Evolutionary conservation across 2,113 vertebrate species (phyloP).

Genomic region (Orientallactaga bullata): DNA sequence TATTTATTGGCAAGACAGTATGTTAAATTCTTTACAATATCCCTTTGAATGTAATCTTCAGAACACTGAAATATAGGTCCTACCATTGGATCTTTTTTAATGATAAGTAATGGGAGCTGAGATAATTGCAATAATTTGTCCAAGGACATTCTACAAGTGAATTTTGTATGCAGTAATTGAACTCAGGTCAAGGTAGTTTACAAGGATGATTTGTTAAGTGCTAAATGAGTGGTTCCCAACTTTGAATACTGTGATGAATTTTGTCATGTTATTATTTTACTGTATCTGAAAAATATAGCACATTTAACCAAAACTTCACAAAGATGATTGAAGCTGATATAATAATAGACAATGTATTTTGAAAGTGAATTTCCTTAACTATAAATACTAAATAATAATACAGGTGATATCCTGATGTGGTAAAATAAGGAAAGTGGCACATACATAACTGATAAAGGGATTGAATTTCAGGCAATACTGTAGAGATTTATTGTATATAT

Average conservation of each 20-base stretch:
- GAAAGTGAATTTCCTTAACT: neutral
- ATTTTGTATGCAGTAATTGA: conserved; percentile 48
- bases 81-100: conserved; percentile 1
- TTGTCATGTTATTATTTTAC: conserved; percentile 10
- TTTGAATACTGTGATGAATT: conserved; percentile 9
- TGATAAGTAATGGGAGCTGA: conserved; percentile 25
- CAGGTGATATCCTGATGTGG: neutral
- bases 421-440: neutral
- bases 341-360: neutral
- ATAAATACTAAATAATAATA: conserved; percentile 30
- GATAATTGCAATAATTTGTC: conserved; percentile 29
- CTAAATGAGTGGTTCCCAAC: neutral
- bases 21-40: neutral
- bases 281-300: neutral
- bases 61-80: conserved; percentile 4
- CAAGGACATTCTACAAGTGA: neutral
- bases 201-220: neutral
- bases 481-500: neutral
- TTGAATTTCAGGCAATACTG: neutral
- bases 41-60: neutral
- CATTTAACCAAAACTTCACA: conserved; percentile 30
- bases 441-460: neutral
- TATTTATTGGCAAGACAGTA: neutral
- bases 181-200: conserved; percentile 43
- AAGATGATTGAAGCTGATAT: neutral